Percentiles rank a stretch among this genome's conserved stretches.
These are phyloP conservation scores for Mesoclemmys tuberculata DNA, from an alignment of 2,113 vertebrate genomes.

Conservation along the genomic window DNA sequence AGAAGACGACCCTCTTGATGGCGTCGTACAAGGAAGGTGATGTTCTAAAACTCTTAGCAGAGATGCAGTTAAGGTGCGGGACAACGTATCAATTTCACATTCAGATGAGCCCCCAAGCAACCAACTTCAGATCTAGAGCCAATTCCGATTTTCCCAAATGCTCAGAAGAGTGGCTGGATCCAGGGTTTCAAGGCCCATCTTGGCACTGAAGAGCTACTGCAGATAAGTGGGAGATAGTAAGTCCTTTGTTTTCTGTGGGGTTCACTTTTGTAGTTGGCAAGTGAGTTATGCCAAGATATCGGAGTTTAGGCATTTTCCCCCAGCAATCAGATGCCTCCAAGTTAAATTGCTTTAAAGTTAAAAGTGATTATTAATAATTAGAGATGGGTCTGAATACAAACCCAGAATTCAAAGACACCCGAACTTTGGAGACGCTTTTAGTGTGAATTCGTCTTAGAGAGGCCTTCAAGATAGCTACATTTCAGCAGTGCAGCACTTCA, in stretches of 20 bases:
- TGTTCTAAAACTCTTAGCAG: accelerated
- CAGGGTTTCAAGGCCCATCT: not conserved
- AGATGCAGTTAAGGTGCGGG: not conserved
- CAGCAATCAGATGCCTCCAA: not conserved
- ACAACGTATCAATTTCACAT: accelerated
- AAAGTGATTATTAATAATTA: not conserved
- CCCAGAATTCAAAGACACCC: not conserved
- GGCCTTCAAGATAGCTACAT: not conserved
- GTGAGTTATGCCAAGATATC: not conserved
- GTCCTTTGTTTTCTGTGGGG: not conserved
- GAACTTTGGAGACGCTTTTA: not conserved
- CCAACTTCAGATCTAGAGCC: not conserved
- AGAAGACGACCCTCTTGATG: not conserved
- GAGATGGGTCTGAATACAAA: not conserved
- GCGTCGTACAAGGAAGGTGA: accelerated
- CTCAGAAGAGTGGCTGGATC: not conserved
- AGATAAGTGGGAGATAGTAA: not conserved
- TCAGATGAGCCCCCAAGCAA: not conserved
- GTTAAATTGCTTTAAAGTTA: not conserved
- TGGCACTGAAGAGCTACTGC: not conserved
- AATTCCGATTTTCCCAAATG: not conserved
- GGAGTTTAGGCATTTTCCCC: not conserved
- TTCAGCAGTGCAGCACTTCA: conserved; percentile 20
- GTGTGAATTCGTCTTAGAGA: not conserved
- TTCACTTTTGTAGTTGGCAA: not conserved